These are phyloP conservation scores for Hapalemur alaotrensis DNA, from an alignment of 2,797 vertebrate genomes.

Conservation along the genomic window DNA sequence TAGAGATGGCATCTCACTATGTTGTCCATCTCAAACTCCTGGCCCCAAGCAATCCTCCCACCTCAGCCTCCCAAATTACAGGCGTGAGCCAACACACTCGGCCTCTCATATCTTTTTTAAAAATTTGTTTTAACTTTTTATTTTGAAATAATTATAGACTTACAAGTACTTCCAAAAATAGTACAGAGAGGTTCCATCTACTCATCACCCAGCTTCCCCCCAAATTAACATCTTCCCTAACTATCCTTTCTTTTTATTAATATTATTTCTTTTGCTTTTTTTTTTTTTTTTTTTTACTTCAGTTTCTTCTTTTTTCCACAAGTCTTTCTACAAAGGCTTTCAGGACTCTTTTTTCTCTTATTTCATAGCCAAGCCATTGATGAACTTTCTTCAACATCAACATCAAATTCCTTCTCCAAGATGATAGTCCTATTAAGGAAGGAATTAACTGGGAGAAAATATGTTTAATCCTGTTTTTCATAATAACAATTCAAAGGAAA, in stretches of 20 bases:
- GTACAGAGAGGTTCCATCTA: neutral
- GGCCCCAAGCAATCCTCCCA: too few species aligned
- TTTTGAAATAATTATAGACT: conserved; percentile 36
- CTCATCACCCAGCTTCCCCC: neutral
- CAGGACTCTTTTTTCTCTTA: neutral
- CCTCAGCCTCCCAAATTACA: too few species aligned
- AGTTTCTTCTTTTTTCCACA: neutral
- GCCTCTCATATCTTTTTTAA: neutral
- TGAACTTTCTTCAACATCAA: neutral
- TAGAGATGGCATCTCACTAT: too few species aligned
- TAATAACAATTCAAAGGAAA: neutral
- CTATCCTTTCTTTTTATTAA: neutral
- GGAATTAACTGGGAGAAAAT: neutral
- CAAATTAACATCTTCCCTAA: neutral
- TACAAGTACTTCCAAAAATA: neutral
- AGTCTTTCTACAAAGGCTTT: neutral
- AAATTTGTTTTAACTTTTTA: neutral
- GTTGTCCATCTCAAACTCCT: too few species aligned
- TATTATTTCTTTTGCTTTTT: neutral
- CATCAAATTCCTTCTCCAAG: conserved; percentile 7
- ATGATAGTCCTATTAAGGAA: neutral
- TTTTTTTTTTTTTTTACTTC: neutral
- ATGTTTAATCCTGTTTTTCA: neutral
- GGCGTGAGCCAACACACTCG: too few species aligned
- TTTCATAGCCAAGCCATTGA: neutral